Percentiles rank a stretch among this genome's conserved stretches.
phyloP scores from a whole-genome alignment of 2,113 vertebrate genomes.

The Poeciliopsis retropinna region DNA sequence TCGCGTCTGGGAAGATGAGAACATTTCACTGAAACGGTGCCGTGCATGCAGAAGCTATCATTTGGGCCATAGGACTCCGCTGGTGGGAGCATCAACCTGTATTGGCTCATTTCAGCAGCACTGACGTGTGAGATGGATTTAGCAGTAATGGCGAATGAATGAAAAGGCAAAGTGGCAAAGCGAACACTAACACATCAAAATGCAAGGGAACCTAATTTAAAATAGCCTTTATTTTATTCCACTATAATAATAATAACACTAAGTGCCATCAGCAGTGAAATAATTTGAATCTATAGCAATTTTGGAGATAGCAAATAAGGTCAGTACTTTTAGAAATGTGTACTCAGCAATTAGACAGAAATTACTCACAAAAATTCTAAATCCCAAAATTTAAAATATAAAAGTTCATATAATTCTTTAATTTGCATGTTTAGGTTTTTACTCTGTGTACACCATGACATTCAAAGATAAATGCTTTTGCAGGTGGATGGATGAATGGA shows the following conservation, averaged over 20 bases:
- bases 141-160: neutral
- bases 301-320: neutral
- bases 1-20: neutral
- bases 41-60: slow-evolving; percentile 4
- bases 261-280: neutral
- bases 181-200: neutral
- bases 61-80: neutral
- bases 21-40: neutral
- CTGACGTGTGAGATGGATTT: neutral
- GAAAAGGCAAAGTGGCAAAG: neutral
- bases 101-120: slow-evolving; percentile 18
- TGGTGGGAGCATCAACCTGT: neutral
- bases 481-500: neutral
- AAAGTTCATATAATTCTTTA: neutral
- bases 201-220: neutral
- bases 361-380: slow-evolving; percentile 8
- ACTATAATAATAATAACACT: neutral
- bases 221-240: neutral
- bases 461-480: no score
- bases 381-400: neutral
- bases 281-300: slow-evolving; percentile 1
- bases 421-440: no score
- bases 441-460: no score
- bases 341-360: slow-evolving; percentile 11
- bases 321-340: slow-evolving; percentile 3